Evolutionary conservation across 2,113 vertebrate genomes (phyloP), one percentile per base, ranked within the genome.

Genomic region (Archocentrus centrarchus): DNA sequence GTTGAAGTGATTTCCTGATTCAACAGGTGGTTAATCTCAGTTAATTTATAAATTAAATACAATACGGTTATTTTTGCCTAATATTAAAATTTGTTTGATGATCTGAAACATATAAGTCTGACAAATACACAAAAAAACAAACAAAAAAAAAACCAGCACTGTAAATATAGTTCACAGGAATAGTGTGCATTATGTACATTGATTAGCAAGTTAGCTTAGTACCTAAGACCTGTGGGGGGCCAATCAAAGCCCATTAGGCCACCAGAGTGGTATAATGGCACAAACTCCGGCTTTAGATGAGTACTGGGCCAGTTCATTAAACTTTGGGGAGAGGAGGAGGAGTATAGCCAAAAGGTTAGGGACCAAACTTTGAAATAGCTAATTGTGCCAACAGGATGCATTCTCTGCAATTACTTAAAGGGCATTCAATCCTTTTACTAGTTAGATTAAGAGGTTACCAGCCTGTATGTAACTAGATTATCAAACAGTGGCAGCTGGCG

Each of bases 401-500:
- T 27, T 35, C 1, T 18, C 47, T 0, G 47, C 18, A 32, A 32
- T 53, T 30, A 13, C 11, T 73, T 73, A 14, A 55, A 73, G 27
- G 79, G n/a, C 59, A 35, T 20, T 59, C 35, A 58, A 77, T 73
- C 55, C 14, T 79, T 76, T 83, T 63, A 44, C 11, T 20, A 50
- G n/a, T 6, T 18, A 80, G 75, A 75, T 22, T 17, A 68, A 73
- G 57, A 35, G 57, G 66, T 68, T 22, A 64, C 73, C 39, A 75
- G 44, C 70, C 78, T 47, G 20, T 30, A 24, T 59, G 63, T 83
- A 81, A 89, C 83, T 68, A 22, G 55, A 81, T 83, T 70, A 77
- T 75, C 82, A 61, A 75, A 66, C 22, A 11, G 41, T 53, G 57
- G 57, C 80, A 90, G 86, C 70, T 83, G 88, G 63, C 10, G 37